Evolutionary conservation across 1,140 invertebrate species (phyloP).

Genomic region (Agrilus planipennis): DNA sequence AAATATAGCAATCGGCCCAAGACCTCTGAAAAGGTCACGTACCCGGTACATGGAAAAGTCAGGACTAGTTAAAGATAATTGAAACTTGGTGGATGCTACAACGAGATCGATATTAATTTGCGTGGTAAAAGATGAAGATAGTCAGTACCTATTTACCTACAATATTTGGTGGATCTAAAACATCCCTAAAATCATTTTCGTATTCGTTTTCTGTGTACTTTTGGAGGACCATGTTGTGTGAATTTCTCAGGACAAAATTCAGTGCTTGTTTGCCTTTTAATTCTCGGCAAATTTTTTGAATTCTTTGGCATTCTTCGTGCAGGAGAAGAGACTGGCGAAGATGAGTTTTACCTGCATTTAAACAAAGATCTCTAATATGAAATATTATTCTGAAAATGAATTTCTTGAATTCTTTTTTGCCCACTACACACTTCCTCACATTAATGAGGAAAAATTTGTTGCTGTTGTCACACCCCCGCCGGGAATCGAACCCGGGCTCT

Average conservation of each 20-base stretch:
- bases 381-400: too few relatives aligned
- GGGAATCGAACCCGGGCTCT: too few relatives aligned
- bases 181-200: constrained; percentile 73
- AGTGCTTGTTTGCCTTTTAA: constrained; percentile 69
- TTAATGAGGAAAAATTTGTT: too few relatives aligned
- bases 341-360: constrained; percentile 61
- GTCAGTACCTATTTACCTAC: constrained; percentile 38
- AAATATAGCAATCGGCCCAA: constrained; percentile 89
- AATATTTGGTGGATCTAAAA: constrained; percentile 63
- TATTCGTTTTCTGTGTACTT: constrained; percentile 60
- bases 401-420: too few relatives aligned
- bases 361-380: too few relatives aligned
- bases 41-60: constrained; percentile 81
- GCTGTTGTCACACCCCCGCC: too few relatives aligned
- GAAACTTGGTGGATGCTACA: constrained; percentile 76
- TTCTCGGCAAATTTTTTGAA: constrained; percentile 83
- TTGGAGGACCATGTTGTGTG: constrained; percentile 59
- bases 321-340: constrained; percentile 67
- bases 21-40: constrained; percentile 73
- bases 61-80: constrained; percentile 71
- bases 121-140: too few relatives aligned
- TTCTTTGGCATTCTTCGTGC: constrained; percentile 76
- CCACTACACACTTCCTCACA: too few relatives aligned
- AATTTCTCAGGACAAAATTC: constrained; percentile 56
- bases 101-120: too few relatives aligned